Conservation (phyloP, 2,113 vertebrate species). For the Sturnira hondurensis region DNA sequence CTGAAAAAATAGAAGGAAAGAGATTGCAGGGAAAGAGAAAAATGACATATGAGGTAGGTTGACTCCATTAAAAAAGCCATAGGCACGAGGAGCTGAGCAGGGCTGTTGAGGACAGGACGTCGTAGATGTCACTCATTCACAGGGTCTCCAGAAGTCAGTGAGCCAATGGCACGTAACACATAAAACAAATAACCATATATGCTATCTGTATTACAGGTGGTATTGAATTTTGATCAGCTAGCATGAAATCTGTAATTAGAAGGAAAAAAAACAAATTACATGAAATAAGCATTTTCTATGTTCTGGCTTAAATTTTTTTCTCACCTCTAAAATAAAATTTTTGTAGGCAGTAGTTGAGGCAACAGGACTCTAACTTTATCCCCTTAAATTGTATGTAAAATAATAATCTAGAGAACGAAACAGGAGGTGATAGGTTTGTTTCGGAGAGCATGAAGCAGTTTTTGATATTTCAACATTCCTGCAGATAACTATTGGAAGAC, state of each 20-base stretch:
- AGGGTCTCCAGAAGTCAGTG: not conserved
- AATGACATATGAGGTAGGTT: too few species aligned
- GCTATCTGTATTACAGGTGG: not conserved
- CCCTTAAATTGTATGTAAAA: not conserved
- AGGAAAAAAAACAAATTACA: not conserved
- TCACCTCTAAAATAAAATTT: not conserved
- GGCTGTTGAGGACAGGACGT: not conserved
- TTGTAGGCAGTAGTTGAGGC: not conserved
- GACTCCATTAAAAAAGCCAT: not conserved
- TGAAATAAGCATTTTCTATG: not conserved
- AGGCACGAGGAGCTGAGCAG: too few species aligned
- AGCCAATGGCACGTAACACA: not conserved
- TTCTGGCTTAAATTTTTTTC: not conserved
- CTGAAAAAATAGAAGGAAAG: not conserved
- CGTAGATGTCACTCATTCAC: not conserved
- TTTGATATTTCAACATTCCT: not conserved
- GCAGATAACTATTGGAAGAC: not conserved
- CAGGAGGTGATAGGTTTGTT: not conserved
- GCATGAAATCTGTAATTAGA: not conserved
- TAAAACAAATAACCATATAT: not conserved
- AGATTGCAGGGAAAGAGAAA: not conserved
- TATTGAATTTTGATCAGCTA: not conserved
- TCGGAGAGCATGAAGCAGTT: not conserved
- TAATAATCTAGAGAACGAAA: not conserved
- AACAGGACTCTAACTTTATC: not conserved